Percentiles rank a stretch among this genome's conserved stretches.
Conservation (phyloP, 2,113 vertebrate species). For the Tachysurus vachellii region DNA sequence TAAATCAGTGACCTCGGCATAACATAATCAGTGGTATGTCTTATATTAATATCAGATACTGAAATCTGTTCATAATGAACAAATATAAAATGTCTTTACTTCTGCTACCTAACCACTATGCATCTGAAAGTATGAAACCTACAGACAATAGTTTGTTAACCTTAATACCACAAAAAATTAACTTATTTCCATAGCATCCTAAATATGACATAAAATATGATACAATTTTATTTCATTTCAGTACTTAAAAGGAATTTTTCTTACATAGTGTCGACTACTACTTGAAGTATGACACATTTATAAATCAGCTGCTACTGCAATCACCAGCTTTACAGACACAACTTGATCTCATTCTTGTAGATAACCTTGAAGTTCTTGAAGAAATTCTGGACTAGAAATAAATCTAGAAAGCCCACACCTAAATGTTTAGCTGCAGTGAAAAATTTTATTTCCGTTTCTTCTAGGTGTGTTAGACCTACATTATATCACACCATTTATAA, state of each 20-base stretch:
- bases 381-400: background rate
- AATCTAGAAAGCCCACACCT: background rate
- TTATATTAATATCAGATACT: constrained; percentile 20
- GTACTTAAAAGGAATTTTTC: background rate
- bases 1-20: background rate
- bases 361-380: background rate
- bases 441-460: background rate
- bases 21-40: constrained; percentile 4
- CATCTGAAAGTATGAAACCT: constrained; percentile 27
- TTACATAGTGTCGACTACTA: background rate
- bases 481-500: constrained; percentile 1
- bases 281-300: background rate
- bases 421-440: background rate
- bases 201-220: background rate
- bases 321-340: background rate
- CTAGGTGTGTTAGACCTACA: background rate
- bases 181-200: background rate
- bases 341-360: background rate
- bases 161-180: background rate
- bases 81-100: constrained; percentile 9
- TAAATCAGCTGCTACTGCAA: background rate
- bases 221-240: background rate
- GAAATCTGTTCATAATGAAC: constrained; percentile 19
- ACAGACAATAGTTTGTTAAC: background rate
- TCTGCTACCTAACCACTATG: constrained; percentile 24